Evolutionary conservation across 2,888 invertebrate species (phyloP).

Genomic region (Pristionchus exspectatus): DNA sequence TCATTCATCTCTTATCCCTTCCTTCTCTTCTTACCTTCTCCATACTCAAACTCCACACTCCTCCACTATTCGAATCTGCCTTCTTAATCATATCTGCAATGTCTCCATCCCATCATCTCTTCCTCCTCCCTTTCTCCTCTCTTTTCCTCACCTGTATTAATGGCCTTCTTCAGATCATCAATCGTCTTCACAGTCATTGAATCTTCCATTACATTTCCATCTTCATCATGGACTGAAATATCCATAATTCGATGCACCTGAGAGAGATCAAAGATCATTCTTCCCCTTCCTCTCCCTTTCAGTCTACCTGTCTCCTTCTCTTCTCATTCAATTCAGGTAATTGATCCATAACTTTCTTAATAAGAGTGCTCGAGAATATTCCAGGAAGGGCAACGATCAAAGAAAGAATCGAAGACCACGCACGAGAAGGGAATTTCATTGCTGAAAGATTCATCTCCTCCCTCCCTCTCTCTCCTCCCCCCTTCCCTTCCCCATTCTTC

Average conservation of each 20-base stretch:
- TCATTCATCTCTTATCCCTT: neutral
- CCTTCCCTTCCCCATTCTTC: no score
- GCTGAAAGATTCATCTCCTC: neutral
- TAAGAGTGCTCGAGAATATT: neutral
- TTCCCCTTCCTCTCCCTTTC: neutral
- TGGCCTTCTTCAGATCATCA: conserved; percentile 55
- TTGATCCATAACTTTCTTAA: conserved; percentile 43
- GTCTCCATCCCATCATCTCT: neutral
- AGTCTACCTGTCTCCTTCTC: conserved; percentile 44
- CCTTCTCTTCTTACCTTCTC: conserved; percentile 37
- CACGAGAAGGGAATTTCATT: neutral
- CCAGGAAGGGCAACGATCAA: conserved; percentile 33
- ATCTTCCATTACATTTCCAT: conserved; percentile 45
- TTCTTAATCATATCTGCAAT: conserved; percentile 48
- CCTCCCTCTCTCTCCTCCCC: neutral
- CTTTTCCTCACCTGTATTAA: conserved; percentile 29
- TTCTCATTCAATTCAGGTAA: conserved; percentile 12
- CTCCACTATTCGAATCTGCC: neutral
- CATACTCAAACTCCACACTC: conserved; percentile 45
- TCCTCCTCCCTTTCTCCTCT: neutral
- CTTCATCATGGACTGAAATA: conserved; percentile 44
- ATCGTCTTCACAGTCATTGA: conserved; percentile 56
- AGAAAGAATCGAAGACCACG: conserved; percentile 44
- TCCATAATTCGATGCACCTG: conserved; percentile 50
- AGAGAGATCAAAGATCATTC: conserved; percentile 22